Evolutionary conservation across 2,888 invertebrate species (phyloP).

Genomic region (Drosophila melanosoma): DNA sequence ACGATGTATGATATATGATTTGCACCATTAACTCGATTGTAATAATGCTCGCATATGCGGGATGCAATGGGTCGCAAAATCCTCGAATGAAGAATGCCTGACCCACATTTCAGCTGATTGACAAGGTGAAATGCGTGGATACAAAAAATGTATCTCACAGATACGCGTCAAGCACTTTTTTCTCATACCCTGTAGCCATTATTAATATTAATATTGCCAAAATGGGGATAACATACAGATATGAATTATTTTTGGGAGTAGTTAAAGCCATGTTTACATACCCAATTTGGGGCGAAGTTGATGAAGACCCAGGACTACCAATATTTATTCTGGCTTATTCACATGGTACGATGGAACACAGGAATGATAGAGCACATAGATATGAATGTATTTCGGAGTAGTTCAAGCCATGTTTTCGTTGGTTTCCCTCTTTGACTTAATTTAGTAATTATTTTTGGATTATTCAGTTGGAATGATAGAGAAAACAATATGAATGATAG

Average conservation of each 20-base stretch:
- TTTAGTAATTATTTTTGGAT: too few relatives aligned
- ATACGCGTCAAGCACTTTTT: conserved; percentile 31
- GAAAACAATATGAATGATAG: neutral
- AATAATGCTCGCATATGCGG: conserved; percentile 19
- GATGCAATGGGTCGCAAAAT: conserved; percentile 33
- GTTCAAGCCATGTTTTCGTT: neutral
- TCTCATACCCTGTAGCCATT: neutral
- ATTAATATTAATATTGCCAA: too few relatives aligned
- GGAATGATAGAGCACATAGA: neutral
- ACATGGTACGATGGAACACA: neutral
- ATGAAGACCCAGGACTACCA: neutral
- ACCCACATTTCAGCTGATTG: conserved; percentile 64
- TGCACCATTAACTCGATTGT: conserved; percentile 2
- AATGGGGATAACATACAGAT: neutral
- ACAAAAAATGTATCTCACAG: conserved; percentile 41
- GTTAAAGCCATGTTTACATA: neutral
- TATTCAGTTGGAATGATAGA: too few relatives aligned
- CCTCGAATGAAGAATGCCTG: conserved; percentile 29
- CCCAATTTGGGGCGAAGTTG: neutral
- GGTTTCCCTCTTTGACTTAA: neutral
- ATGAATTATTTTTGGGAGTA: neutral
- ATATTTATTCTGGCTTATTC: neutral
- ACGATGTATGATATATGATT: conserved; percentile 16
- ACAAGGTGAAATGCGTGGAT: conserved; percentile 69
- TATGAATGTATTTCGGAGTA: neutral